Conservation (phyloP, 2,888 invertebrate genomes). For the Deilephila porcellus region DNA sequence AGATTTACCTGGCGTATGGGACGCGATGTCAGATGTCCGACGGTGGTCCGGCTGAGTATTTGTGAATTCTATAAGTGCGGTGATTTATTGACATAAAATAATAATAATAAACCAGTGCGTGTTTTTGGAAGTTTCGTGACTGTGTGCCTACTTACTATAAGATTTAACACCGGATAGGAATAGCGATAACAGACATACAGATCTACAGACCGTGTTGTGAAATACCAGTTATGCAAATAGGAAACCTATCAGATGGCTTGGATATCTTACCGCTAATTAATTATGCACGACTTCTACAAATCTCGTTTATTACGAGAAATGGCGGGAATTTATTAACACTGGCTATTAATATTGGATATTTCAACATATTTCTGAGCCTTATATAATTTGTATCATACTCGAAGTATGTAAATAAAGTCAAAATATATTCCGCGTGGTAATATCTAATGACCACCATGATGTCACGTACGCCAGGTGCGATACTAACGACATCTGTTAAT, state of each 20-base stretch:
- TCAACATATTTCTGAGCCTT: background rate
- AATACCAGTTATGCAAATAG: conserved; percentile 1
- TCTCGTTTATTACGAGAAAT: background rate
- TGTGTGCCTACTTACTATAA: background rate
- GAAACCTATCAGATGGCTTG: background rate
- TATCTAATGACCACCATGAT: background rate
- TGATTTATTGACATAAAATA: conserved; percentile 4
- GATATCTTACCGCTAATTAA: background rate
- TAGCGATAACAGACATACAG: too few relatives aligned
- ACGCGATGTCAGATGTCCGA: conserved; percentile 55
- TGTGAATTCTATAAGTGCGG: conserved; percentile 34
- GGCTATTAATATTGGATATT: background rate
- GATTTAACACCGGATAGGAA: background rate
- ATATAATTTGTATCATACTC: background rate
- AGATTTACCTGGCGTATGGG: conserved; percentile 70
- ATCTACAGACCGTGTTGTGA: background rate
- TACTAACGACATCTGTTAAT: conserved; percentile 12
- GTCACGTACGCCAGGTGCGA: conserved; percentile 1
- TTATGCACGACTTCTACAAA: background rate
- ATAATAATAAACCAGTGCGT: conserved; percentile 40
- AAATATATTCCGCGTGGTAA: background rate
- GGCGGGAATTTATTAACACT: background rate
- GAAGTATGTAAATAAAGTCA: conserved; percentile 10
- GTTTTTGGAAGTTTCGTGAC: conserved; percentile 29
- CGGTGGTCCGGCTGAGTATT: conserved; percentile 44